Conservation (phyloP, 2,113 vertebrate genomes). For the Catharus minimus region DNA sequence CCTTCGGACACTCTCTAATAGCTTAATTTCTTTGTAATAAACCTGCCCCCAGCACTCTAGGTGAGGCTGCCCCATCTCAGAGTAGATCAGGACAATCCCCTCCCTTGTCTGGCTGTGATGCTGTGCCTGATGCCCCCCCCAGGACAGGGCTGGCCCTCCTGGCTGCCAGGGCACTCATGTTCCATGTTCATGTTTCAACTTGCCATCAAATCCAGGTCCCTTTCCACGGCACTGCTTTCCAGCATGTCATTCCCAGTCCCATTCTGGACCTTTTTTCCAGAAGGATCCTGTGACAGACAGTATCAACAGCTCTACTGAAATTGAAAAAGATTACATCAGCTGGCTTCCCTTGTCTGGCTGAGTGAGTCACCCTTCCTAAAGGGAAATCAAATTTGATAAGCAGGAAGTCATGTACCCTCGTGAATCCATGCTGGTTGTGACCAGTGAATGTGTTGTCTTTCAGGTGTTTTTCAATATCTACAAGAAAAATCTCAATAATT, state of each 20-base stretch:
- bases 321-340: background rate
- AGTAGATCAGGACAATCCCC: background rate
- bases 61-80: background rate
- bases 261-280: background rate
- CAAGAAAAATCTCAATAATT: background rate
- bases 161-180: background rate
- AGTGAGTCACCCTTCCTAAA: background rate
- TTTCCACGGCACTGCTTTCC: background rate
- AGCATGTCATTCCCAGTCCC: background rate
- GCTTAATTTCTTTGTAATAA: background rate
- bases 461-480: background rate
- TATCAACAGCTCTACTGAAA: background rate
- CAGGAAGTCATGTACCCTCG: background rate
- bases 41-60: background rate
- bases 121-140: background rate
- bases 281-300: fast-evolving
- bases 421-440: background rate
- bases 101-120: background rate
- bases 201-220: fast-evolving
- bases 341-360: background rate
- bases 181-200: background rate
- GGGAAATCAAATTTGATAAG: background rate
- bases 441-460: background rate
- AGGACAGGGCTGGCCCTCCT: background rate
- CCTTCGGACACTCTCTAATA: background rate